phyloP scores from a whole-genome alignment of 2,888 invertebrate species.

The Ditula angustiorana region DNA sequence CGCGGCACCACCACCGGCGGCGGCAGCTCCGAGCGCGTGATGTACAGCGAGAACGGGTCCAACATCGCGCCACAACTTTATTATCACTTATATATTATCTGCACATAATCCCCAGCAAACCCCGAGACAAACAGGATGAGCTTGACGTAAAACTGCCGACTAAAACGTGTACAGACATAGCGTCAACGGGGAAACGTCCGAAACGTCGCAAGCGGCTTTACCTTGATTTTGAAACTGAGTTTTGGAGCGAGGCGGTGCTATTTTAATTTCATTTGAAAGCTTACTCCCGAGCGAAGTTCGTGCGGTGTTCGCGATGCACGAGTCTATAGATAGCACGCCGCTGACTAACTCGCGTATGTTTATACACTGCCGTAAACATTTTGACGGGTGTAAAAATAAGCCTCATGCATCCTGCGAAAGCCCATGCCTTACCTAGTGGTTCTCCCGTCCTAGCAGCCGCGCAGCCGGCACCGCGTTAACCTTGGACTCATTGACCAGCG shows the following conservation, averaged over 20 bases:
- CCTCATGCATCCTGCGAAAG: conserved; percentile 62
- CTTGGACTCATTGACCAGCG: conserved; percentile 26
- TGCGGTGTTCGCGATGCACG: conserved; percentile 66
- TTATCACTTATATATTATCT: conserved; percentile 54
- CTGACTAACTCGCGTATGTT: conserved; percentile 49
- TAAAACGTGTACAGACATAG: conserved; percentile 57
- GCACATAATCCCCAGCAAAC: conserved; percentile 48
- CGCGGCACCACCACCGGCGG: conserved; percentile 77
- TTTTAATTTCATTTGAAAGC: conserved; percentile 79
- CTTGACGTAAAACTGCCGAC: conserved; percentile 62
- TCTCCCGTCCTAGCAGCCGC: conserved; percentile 23
- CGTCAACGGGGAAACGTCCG: conserved; percentile 73
- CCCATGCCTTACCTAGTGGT: conserved; percentile 66
- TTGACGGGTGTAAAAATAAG: conserved; percentile 46
- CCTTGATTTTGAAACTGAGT: conserved; percentile 84
- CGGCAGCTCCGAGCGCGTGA: conserved; percentile 72
- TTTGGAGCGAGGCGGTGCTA: conserved; percentile 75
- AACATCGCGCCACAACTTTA: conserved; percentile 55
- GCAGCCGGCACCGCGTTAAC: conserved; percentile 9
- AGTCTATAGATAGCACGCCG: conserved; percentile 64
- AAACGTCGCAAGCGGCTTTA: conserved; percentile 78
- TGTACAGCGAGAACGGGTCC: conserved; percentile 81
- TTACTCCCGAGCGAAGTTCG: conserved; percentile 78
- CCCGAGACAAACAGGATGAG: conserved; percentile 62
- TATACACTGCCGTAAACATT: conserved; percentile 40